Conservation (phyloP, 2,113 vertebrate genomes). For the Sakesphorus luctuosus region DNA sequence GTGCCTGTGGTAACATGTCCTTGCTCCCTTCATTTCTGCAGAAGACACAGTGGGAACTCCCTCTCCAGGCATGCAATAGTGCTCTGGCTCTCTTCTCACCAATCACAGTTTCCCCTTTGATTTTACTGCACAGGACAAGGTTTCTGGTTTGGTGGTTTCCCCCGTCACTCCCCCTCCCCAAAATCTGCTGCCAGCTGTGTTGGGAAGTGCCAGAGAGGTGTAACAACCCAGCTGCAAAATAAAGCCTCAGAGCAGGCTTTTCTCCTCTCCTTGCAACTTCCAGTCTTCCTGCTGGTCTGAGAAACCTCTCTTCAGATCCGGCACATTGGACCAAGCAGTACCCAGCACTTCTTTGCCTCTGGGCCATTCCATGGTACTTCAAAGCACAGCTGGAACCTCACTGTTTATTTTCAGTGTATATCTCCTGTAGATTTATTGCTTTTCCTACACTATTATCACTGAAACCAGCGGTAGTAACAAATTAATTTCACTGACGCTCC, state of each 20-base stretch:
- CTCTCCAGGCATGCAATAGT: neutral
- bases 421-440: neutral
- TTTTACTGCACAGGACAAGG: neutral
- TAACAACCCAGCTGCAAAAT: neutral
- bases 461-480: neutral
- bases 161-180: too few species aligned
- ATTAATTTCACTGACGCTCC: neutral
- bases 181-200: neutral
- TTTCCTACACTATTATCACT: neutral
- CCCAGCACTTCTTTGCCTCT: neutral
- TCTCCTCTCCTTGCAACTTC: neutral
- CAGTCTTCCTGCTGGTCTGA: accelerated
- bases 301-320: neutral
- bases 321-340: neutral
- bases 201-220: neutral
- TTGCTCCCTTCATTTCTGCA: neutral
- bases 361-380: neutral
- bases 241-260: neutral
- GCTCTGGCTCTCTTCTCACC: neutral
- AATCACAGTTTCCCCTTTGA: neutral
- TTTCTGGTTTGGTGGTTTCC: neutral
- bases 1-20: neutral
- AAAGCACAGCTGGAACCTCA: slow-evolving; percentile 18
- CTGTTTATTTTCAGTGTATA: neutral
- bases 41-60: neutral